Evolutionary conservation across 2,113 vertebrate species (phyloP).

Genomic region (Strix aluco): DNA sequence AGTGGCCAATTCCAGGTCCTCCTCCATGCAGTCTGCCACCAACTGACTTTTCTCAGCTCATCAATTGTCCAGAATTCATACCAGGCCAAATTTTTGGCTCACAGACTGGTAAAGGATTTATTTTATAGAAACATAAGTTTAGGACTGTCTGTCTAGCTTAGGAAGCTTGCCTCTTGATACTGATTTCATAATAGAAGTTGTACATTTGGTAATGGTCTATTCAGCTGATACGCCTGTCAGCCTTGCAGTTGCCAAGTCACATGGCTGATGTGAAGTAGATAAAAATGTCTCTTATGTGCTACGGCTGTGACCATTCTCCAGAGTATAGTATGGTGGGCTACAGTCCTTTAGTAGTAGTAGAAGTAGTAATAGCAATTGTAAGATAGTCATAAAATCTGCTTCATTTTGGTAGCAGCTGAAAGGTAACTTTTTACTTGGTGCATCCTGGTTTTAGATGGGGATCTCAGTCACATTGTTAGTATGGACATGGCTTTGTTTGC

Average conservation of each 20-base stretch:
- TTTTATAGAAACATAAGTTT: conserved; percentile 15
- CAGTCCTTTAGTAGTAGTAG: neutral
- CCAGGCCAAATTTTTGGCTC: conserved; percentile 85
- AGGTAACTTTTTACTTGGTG: neutral
- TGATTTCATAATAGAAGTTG: neutral
- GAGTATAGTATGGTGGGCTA: neutral
- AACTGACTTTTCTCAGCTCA: conserved; percentile 92
- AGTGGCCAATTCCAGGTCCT: conserved; percentile 90
- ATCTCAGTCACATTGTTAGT: neutral
- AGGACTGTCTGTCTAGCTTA: neutral
- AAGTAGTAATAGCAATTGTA: neutral
- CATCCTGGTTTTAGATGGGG: neutral
- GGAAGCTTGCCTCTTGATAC: neutral
- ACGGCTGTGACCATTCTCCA: neutral
- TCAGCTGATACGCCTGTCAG: neutral
- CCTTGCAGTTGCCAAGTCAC: neutral
- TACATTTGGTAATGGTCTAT: neutral
- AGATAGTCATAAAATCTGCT: neutral
- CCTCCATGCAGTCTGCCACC: conserved; percentile 76
- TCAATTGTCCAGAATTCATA: conserved; percentile 95
- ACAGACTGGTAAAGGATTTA: conserved; percentile 80
- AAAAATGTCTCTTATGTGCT: neutral
- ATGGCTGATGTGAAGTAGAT: neutral
- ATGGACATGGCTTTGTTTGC: neutral
- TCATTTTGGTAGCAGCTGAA: neutral